Base-by-base conservation (phyloP, 2,797 vertebrate genomes). In the Melanotaenia maccullochi region DNA sequence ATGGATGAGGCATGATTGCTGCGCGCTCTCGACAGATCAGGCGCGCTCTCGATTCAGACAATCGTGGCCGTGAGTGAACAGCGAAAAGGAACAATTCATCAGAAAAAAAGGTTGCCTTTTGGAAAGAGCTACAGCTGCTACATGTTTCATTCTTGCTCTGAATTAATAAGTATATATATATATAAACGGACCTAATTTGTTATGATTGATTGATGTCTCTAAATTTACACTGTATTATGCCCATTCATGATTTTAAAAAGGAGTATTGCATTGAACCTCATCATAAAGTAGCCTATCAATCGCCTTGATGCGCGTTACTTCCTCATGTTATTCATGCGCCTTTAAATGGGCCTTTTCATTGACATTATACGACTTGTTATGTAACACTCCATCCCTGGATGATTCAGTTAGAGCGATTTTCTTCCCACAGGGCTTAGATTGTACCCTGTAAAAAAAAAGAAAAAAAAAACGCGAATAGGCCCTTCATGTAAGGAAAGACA, bases 21-120 rank as follows among this genome's bases (percentile, higher is more conserved):
- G 89, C 90, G 91, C 91, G 92, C 81, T 60, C 88, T 68, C 89
- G 87, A 69, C 65, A 57, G 32, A 28, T 18, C 69, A 73, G 18
- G 89, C 89, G 59, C 88, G 90, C 65, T 32, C 90, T n/a, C 79
- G 79, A 42, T 38, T 73, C 86, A 80, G 88, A 88, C 84, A 73
- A 81, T 71, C 66, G 85, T 73, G 78, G 79, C 78, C 56, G 90
- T 88, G 88, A 90, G 88, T 87, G 85, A 87, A 87, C 82, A 77
- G 89, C 88, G 86, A 84, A 82, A 58, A 90, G 83, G 84, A 91
- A 92, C 92, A 89, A 93, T 92, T 93, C 83, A 93, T 92, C 44
- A 78, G 73, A 69, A 69, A 71, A 88, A 83, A 52, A 79, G 78
- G 83, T 85, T 75, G 73, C 65, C 59, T 14, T 79, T 78, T 81